These are phyloP conservation scores for Choloepus didactylus DNA, from an alignment of 2,797 vertebrate species.

Conservation along the genomic window DNA sequence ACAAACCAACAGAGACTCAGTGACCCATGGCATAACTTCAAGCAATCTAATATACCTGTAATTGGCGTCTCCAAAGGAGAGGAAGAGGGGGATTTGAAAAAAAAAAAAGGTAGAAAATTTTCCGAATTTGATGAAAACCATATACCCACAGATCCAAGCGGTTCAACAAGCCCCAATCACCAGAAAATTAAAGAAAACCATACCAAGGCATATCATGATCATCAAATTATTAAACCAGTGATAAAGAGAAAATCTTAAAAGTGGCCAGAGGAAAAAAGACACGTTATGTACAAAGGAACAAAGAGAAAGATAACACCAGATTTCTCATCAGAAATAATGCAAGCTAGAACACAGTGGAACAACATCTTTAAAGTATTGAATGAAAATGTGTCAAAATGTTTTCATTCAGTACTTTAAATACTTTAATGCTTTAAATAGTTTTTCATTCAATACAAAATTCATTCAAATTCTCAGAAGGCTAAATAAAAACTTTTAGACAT, in stretches of 20 bases:
- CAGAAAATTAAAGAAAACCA: no score
- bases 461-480: neutral
- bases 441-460: no score
- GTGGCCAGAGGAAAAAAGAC: neutral
- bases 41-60: neutral
- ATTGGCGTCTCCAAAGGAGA: neutral
- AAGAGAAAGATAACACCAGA: neutral
- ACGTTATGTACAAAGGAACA: neutral
- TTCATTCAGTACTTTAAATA: no score
- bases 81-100: neutral
- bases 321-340: neutral
- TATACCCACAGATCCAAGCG: neutral
- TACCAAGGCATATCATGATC: neutral
- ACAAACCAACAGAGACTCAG: neutral
- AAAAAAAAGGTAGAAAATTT: neutral
- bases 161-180: no score
- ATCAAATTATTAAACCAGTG: neutral
- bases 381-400: no score
- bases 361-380: neutral
- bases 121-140: constrained; percentile 22
- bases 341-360: no score
- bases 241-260: neutral
- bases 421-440: no score
- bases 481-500: neutral
- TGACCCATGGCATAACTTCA: neutral